Evolutionary conservation across 2,113 vertebrate species (phyloP).

Genomic region (Sapayoa aenigma): DNA sequence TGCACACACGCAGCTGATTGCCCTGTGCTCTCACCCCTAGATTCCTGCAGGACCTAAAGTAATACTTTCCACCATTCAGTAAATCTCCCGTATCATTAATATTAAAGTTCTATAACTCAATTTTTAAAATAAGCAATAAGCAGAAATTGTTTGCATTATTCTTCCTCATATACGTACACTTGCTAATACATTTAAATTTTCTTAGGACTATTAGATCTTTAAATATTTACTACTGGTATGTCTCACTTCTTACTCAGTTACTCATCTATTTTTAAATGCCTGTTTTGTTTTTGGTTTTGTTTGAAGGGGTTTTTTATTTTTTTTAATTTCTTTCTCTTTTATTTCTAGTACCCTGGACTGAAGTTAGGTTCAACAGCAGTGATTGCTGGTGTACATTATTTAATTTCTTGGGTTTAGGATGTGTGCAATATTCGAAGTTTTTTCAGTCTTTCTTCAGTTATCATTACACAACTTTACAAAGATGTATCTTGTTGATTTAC

Average conservation of each 20-base stretch:
- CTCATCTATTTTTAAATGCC: not conserved
- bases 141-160: not conserved
- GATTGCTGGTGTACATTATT: not conserved
- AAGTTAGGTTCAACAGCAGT: not conserved
- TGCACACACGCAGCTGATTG: not conserved
- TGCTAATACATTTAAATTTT: not conserved
- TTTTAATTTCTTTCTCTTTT: too few relatives aligned
- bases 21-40: not conserved
- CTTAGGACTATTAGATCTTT: not conserved
- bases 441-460: not conserved
- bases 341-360: not conserved
- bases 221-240: not conserved
- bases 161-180: not conserved
- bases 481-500: not conserved
- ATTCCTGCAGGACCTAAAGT: not conserved
- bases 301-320: too few relatives aligned
- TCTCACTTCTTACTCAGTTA: not conserved
- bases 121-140: not conserved
- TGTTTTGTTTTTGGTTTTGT: not conserved
- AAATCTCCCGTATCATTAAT: not conserved
- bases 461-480: not conserved
- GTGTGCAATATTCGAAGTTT: not conserved
- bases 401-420: not conserved
- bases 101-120: not conserved
- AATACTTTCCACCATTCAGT: not conserved